Evolutionary conservation across 2,797 vertebrate genomes (phyloP).

Genomic region (Notolabrus celidotus): DNA sequence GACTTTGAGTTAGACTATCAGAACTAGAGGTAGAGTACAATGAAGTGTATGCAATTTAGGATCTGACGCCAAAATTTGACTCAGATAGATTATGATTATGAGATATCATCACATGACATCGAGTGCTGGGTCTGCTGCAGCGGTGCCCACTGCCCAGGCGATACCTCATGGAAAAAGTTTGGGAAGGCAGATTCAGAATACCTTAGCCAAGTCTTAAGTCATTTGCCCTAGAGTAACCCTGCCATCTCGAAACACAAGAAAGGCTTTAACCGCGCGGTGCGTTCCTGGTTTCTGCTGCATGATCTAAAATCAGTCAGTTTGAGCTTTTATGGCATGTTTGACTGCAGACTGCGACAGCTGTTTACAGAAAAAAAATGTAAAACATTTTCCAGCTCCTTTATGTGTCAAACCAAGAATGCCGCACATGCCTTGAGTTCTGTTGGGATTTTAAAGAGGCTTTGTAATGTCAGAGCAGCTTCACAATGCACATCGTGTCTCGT

Average conservation of each 20-base stretch:
- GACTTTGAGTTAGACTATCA: not conserved
- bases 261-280: constrained; percentile 59
- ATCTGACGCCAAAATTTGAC: not conserved
- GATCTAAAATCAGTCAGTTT: constrained; percentile 6
- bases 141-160: not conserved
- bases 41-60: constrained; percentile 20
- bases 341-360: constrained; percentile 4
- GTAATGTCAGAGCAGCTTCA: not conserved
- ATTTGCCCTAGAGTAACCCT: constrained; percentile 74
- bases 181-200: constrained; percentile 30
- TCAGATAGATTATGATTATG: not conserved
- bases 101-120: constrained; percentile 33
- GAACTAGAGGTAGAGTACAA: not conserved
- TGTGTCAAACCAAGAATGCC: not conserved
- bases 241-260: constrained; percentile 35
- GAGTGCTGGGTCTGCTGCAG: constrained; percentile 9
- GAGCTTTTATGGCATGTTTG: constrained; percentile 24
- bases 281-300: constrained; percentile 20
- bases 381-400: not conserved
- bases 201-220: constrained; percentile 24
- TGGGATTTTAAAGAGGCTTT: not conserved
- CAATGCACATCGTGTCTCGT: not conserved
- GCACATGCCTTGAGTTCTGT: not conserved
- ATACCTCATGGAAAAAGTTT: constrained; percentile 34
- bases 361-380: not conserved